Evolutionary conservation across 2,888 invertebrate species (phyloP).

Genomic region (Napeogenes sylphis): DNA sequence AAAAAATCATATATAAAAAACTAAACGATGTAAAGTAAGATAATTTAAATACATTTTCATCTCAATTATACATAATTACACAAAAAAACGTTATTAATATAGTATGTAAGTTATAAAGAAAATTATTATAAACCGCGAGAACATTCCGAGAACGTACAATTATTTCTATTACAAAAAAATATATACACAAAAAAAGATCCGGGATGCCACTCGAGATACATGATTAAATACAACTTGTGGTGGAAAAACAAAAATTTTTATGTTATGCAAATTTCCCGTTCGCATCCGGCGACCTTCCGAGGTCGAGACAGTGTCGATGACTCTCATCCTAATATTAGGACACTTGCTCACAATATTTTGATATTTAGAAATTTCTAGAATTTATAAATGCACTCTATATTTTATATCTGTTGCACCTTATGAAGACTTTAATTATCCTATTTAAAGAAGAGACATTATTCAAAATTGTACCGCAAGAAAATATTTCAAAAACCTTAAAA

Average conservation of each 20-base stretch:
- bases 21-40: too few relatives aligned
- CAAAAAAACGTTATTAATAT: too few relatives aligned
- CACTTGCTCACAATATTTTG: conserved; percentile 19
- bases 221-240: conserved; percentile 25
- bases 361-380: conserved; percentile 1
- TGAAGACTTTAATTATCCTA: too few relatives aligned
- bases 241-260: conserved; percentile 24
- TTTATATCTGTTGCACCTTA: too few relatives aligned
- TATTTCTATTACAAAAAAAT: conserved; percentile 22
- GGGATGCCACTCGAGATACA: conserved; percentile 25
- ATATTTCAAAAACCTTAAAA: too few relatives aligned
- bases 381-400: neutral
- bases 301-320: conserved; percentile 55
- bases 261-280: conserved; percentile 32
- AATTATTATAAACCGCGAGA: neutral
- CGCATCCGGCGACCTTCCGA: conserved; percentile 50
- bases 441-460: too few relatives aligned
- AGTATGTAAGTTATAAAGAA: too few relatives aligned
- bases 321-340: conserved; percentile 33
- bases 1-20: too few relatives aligned
- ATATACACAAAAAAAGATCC: conserved; percentile 27
- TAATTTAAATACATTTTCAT: too few relatives aligned
- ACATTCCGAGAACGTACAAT: conserved; percentile 24
- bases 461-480: too few relatives aligned
- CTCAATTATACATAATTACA: too few relatives aligned